A percentile compares a stretch with the other conserved stretches of the same genome.
Evolutionary conservation across 2,888 invertebrate species (phyloP).

Genomic region (Neoitamus cyanurus): DNA sequence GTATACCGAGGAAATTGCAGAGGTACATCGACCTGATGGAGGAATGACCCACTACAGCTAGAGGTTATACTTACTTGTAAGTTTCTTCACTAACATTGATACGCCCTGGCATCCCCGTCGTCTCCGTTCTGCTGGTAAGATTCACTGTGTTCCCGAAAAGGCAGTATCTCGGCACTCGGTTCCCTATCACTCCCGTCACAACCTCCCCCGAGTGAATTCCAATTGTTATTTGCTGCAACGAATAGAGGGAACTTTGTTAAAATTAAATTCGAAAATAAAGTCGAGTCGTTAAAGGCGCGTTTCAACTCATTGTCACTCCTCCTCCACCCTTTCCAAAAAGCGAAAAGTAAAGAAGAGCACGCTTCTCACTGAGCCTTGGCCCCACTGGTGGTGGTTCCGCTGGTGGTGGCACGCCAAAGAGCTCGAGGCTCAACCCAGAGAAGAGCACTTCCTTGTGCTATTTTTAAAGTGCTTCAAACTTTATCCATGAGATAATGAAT

Average conservation of each 20-base stretch:
- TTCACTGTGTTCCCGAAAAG: slow-evolving; percentile 96
- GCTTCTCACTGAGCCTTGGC: background rate
- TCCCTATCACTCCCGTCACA: slow-evolving; percentile 93
- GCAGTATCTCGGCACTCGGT: slow-evolving; percentile 93
- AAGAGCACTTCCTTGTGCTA: background rate
- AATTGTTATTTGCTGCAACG: slow-evolving; percentile 85
- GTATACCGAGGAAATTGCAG: slow-evolving; percentile 74
- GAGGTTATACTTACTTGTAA: slow-evolving; percentile 75
- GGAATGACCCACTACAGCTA: slow-evolving; percentile 66
- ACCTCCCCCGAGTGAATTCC: slow-evolving; percentile 95
- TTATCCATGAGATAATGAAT: slow-evolving; percentile 14
- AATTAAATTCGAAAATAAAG: slow-evolving; percentile 38
- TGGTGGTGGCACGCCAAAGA: background rate
- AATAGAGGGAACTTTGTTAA: slow-evolving; percentile 48
- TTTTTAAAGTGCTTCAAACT: slow-evolving; percentile 17
- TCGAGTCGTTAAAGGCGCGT: background rate
- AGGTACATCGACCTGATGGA: slow-evolving; percentile 80
- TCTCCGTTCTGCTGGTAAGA: slow-evolving; percentile 91
- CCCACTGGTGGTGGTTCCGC: background rate
- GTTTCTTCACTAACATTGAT: slow-evolving; percentile 94
- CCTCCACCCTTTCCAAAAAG: background rate
- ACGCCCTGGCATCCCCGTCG: slow-evolving; percentile 87
- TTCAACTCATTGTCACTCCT: background rate
- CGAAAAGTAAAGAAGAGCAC: background rate
- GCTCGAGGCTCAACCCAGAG: background rate